Evolutionary conservation across 2,888 invertebrate genomes (phyloP).

Genomic region (Allygus modestus): DNA sequence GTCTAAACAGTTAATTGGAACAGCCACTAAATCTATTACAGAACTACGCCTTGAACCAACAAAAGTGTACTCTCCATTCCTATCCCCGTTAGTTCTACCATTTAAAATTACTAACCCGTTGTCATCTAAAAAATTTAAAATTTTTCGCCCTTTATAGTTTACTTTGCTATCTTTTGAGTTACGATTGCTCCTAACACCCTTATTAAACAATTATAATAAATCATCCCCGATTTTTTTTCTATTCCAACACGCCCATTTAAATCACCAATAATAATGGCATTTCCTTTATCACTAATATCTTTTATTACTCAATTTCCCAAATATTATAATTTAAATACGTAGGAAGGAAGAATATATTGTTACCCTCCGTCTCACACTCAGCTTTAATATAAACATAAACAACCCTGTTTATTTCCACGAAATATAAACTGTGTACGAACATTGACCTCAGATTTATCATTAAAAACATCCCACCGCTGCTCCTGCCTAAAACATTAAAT

Average conservation of each 20-base stretch:
- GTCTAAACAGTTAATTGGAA: slow-evolving; percentile 23
- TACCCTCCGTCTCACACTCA: neutral
- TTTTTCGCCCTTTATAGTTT: slow-evolving; percentile 25
- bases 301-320: slow-evolving; percentile 9
- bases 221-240: slow-evolving; percentile 2
- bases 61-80: slow-evolving; percentile 61
- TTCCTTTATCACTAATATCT: neutral
- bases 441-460: neutral
- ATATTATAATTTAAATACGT: slow-evolving; percentile 21
- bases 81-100: slow-evolving; percentile 62
- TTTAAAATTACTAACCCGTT: slow-evolving; percentile 60
- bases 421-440: neutral
- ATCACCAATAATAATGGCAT: slow-evolving; percentile 41
- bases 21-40: slow-evolving; percentile 60
- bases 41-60: slow-evolving; percentile 55
- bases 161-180: neutral
- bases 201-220: neutral
- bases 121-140: slow-evolving; percentile 27
- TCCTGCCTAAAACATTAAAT: neutral
- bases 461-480: slow-evolving; percentile 18
- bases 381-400: neutral
- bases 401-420: neutral
- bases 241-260: slow-evolving; percentile 25
- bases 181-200: neutral
- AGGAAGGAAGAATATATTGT: neutral